These are phyloP conservation scores for Tachycineta bicolor DNA, from an alignment of 2,113 vertebrate species.

Conservation along the genomic window DNA sequence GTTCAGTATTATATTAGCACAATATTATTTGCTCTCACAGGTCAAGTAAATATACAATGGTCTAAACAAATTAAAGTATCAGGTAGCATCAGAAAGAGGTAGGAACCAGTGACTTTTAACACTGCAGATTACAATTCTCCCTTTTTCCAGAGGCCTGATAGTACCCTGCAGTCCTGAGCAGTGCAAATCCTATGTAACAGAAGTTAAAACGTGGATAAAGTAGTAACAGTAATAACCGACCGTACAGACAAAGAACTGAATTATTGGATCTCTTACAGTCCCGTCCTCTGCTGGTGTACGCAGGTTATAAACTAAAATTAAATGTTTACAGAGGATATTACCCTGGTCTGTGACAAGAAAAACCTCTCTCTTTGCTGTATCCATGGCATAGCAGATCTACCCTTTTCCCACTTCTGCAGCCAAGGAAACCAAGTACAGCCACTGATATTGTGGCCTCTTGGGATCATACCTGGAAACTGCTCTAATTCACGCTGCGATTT, in stretches of 20 bases:
- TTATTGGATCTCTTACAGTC: background rate
- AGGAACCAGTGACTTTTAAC: background rate
- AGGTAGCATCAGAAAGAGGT: background rate
- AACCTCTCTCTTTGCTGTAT: background rate
- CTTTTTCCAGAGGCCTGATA: background rate
- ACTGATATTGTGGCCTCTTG: background rate
- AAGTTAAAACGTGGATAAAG: background rate
- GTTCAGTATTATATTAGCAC: background rate
- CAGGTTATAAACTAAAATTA: background rate
- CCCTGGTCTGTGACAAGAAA: background rate
- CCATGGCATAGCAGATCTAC: background rate
- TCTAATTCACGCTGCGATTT: background rate
- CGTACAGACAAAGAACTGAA: background rate
- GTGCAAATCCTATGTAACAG: background rate
- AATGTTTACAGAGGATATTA: conserved; percentile 23
- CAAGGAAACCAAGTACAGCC: background rate
- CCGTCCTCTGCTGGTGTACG: background rate
- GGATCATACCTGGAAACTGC: background rate
- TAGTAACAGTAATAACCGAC: background rate
- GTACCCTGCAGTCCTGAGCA: background rate
- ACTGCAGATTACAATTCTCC: background rate
- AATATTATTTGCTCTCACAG: background rate
- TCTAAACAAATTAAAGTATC: background rate
- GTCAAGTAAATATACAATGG: background rate
- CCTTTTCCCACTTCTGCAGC: background rate